Conservation (phyloP, 2,797 vertebrate species). For the Neoniphon sammara region DNA sequence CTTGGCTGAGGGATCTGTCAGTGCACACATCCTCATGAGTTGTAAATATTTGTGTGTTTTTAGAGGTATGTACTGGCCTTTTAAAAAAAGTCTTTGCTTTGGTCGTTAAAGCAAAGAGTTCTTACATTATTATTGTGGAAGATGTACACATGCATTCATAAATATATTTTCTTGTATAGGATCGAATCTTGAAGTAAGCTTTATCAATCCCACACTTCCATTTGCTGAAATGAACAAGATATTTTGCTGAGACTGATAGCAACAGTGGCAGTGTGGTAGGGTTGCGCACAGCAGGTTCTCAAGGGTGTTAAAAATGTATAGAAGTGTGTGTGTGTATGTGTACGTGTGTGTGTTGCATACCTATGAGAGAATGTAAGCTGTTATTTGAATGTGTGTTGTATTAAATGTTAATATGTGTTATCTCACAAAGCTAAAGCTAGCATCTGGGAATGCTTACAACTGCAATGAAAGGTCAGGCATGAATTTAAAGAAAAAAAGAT, state of each 20-base stretch:
- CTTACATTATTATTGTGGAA: slow-evolving; percentile 49
- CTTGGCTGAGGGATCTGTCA: slow-evolving; percentile 34
- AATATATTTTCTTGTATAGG: slow-evolving; percentile 59
- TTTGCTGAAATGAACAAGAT: slow-evolving; percentile 63
- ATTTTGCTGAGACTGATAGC: slow-evolving; percentile 32
- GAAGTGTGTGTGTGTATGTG: not conserved
- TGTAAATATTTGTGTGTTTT: slow-evolving; percentile 75
- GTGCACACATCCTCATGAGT: slow-evolving; percentile 49
- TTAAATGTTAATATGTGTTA: slow-evolving; percentile 65
- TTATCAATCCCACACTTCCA: slow-evolving; percentile 66
- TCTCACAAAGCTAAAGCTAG: slow-evolving; percentile 70
- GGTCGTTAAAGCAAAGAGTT: slow-evolving; percentile 40
- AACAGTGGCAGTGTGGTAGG: slow-evolving; percentile 26
- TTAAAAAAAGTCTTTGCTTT: slow-evolving; percentile 37
- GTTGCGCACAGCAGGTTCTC: not conserved
- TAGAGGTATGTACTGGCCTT: slow-evolving; percentile 41
- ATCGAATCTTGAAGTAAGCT: slow-evolving; percentile 62
- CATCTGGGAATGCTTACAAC: slow-evolving; percentile 76
- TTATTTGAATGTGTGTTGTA: slow-evolving; percentile 42
- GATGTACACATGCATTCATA: slow-evolving; percentile 51
- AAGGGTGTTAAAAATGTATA: slow-evolving; percentile 1
- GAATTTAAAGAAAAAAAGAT: slow-evolving; percentile 63
- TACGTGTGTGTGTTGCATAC: slow-evolving; percentile 14
- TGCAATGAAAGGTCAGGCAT: slow-evolving; percentile 77
- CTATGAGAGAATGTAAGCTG: slow-evolving; percentile 19